Evolutionary conservation across 2,888 invertebrate species (phyloP).

Genomic region (Cosmia pyralina): DNA sequence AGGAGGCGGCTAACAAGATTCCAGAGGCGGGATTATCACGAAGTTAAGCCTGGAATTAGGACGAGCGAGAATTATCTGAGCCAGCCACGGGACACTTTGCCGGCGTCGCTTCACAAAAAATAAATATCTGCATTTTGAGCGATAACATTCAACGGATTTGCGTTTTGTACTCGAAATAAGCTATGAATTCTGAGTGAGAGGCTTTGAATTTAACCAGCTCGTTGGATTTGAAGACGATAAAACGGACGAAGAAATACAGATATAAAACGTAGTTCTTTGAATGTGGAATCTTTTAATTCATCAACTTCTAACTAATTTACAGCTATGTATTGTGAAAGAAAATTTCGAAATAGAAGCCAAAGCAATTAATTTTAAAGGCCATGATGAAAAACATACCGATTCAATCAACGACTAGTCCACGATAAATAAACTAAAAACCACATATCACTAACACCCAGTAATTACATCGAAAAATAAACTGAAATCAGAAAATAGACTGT

Average conservation of each 20-base stretch:
- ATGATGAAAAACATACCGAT: conserved; percentile 1
- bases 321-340: not conserved
- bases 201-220: conserved; percentile 42
- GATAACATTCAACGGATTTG: conserved; percentile 57
- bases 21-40: conserved; percentile 63
- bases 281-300: conserved; percentile 9
- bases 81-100: conserved; percentile 42
- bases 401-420: not conserved
- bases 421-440: conserved; percentile 18
- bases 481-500: conserved; percentile 26
- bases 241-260: conserved; percentile 32
- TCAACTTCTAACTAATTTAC: not conserved
- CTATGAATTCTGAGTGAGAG: conserved; percentile 34
- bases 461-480: conserved; percentile 36
- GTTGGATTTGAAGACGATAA: conserved; percentile 31
- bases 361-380: conserved; percentile 8
- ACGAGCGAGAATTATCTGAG: conserved; percentile 62
- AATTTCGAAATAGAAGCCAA: conserved; percentile 13
- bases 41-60: conserved; percentile 67
- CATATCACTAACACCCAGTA: conserved; percentile 13
- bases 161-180: conserved; percentile 57
- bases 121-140: conserved; percentile 59
- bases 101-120: conserved; percentile 41
- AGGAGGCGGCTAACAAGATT: conserved; percentile 66
- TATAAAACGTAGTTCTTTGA: conserved; percentile 17